phyloP scores from a whole-genome alignment of 2,113 vertebrate genomes.

The Anolis carolinensis region DNA sequence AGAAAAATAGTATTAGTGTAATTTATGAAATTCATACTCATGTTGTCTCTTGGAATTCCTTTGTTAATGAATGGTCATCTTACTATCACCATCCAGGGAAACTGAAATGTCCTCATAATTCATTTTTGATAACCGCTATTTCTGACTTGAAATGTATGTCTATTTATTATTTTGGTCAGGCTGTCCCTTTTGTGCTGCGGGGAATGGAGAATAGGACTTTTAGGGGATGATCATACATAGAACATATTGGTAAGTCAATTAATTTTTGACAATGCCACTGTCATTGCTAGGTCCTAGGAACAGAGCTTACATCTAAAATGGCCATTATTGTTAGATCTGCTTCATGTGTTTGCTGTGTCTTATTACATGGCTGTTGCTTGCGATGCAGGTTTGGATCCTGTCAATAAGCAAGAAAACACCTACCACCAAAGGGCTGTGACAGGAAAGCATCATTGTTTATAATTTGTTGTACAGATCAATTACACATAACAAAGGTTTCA shows the following conservation, averaged over 20 bases:
- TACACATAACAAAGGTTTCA: no score
- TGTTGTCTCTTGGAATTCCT: not conserved
- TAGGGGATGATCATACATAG: not conserved
- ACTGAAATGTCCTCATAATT: not conserved
- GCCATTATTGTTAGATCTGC: not conserved
- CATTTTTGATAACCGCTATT: not conserved
- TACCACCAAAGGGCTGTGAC: not conserved
- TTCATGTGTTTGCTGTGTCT: not conserved
- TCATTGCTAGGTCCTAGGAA: not conserved
- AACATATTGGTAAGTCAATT: not conserved
- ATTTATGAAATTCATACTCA: not conserved
- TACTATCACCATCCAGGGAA: no score
- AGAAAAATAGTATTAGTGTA: not conserved
- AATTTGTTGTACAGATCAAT: not conserved
- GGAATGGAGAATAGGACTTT: not conserved
- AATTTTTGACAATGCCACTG: not conserved
- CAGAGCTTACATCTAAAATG: not conserved
- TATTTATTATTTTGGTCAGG: not conserved
- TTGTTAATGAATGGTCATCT: not conserved
- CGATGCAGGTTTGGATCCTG: not conserved
- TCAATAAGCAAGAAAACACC: not conserved
- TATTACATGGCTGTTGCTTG: not conserved
- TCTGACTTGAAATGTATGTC: not conserved
- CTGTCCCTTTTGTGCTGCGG: not conserved
- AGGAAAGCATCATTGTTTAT: not conserved